Conservation (phyloP, 1,140 invertebrate species). For the Camponotus pennsylvanicus region DNA sequence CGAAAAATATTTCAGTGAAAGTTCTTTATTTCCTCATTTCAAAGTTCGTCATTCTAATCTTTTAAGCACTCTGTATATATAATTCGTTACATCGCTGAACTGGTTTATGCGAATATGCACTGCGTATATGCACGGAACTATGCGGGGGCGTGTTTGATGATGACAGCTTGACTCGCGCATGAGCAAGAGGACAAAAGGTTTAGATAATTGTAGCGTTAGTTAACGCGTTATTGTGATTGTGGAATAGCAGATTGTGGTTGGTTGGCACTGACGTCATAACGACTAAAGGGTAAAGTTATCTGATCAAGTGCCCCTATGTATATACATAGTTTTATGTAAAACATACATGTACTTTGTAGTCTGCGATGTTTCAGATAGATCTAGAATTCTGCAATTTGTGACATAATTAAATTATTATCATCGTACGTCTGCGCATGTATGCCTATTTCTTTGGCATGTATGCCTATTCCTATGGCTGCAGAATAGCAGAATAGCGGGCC, state of each 20-base stretch:
- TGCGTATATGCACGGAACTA: background rate
- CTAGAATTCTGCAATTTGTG: background rate
- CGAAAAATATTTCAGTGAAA: too few relatives aligned
- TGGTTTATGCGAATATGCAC: constrained; percentile 13
- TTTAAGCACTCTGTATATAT: too few relatives aligned
- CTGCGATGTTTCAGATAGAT: background rate
- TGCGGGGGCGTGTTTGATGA: background rate
- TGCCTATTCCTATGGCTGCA: too few relatives aligned
- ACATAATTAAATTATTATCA: background rate
- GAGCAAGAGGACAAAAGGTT: constrained; percentile 37
- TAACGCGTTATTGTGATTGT: constrained; percentile 27
- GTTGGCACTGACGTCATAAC: constrained; percentile 9
- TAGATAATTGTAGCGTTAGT: constrained; percentile 31
- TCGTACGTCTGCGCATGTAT: too few relatives aligned
- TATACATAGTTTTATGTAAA: background rate
- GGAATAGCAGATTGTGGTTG: constrained; percentile 29
- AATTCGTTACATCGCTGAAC: background rate
- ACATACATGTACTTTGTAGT: background rate
- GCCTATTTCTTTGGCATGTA: background rate
- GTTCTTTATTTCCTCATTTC: too few relatives aligned
- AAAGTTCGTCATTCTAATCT: too few relatives aligned
- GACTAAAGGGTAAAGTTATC: background rate
- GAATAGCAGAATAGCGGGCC: background rate
- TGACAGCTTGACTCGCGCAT: constrained; percentile 3
- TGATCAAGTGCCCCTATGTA: background rate